Percentiles rank a stretch among this genome's conserved stretches.
phyloP scores from a whole-genome alignment of 2,113 vertebrate species.

The Paracanthobrama guichenoti region DNA sequence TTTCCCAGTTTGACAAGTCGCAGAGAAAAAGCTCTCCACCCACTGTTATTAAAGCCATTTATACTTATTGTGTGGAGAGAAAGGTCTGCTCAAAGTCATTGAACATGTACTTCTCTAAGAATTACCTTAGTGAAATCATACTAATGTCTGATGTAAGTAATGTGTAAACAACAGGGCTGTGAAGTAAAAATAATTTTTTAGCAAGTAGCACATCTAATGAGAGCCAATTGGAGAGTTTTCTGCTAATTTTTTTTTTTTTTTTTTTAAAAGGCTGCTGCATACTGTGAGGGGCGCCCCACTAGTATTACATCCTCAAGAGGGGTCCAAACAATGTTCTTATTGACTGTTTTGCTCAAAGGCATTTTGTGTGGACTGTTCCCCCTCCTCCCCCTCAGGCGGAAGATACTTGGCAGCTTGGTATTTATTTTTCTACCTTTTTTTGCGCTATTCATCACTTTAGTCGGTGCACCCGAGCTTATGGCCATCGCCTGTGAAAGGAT shows the following conservation, averaged over 20 bases:
- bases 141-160: neutral
- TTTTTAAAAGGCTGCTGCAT: constrained; percentile 42
- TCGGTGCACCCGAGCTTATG: constrained; percentile 52
- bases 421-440: constrained; percentile 53
- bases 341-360: constrained; percentile 55
- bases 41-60: constrained; percentile 19
- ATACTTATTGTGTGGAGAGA: neutral
- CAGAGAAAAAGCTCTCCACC: neutral
- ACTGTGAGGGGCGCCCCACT: constrained; percentile 53
- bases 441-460: constrained; percentile 52
- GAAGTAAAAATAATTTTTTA: constrained; percentile 11
- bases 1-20: constrained; percentile 14
- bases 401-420: constrained; percentile 46
- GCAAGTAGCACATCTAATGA: constrained; percentile 28
- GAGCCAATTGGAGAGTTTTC: constrained; percentile 39
- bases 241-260: constrained; percentile 46
- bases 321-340: constrained; percentile 56
- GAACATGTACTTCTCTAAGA: neutral
- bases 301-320: constrained; percentile 58
- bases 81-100: neutral
- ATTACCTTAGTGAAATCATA: constrained; percentile 1
- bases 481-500: constrained; percentile 58
- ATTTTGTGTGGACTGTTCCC: constrained; percentile 53
- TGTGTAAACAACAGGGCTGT: neutral
- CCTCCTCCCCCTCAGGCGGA: constrained; percentile 46